Evolutionary conservation across 1,140 invertebrate species (phyloP), one percentile per base, ranked within the genome.

Genomic region (Pantala flavescens): DNA sequence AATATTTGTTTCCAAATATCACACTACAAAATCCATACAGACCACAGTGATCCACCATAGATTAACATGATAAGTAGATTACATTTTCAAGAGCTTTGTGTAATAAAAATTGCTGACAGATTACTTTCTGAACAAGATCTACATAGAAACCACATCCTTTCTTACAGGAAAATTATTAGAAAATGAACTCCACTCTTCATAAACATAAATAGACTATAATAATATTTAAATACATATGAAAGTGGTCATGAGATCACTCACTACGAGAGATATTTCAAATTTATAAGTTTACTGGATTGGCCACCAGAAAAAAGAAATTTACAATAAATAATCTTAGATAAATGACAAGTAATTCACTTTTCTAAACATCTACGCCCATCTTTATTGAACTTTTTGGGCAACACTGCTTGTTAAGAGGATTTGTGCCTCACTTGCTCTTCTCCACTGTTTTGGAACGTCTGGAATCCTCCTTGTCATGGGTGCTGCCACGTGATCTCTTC

Each of bases 391-490:
- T 63, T 63, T 21, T 21, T 63, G 49, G 49, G n/a, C 14, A 63
- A 63, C 28, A 36, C 28, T 63, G 49, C 49, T 63, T 16, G 16
- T 63, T 63, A 63, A 63, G 49, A 63, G 49, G 49, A 63, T 63
- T 63, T 63, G 49, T 63, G 49, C 70, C 23, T 43, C 74, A 63
- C 49, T 63, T 75, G 28, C 71, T 76, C 24, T 23, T 23, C 24
- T n/a, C 76, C 43, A 28, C 55, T 55, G 24, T 74, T 80, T 80
- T 79, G 78, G 84, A 81, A 82, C 83, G 78, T 81, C 79, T 74
- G 84, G 82, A 77, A 75, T 84, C 75, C 82, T 81, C 72, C 81
- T 83, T 74, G 82, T 78, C 36, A 79, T 78, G 74, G 80, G 75
- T 63, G 76, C 42, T 76, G 23, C 71, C 71, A 19, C 23, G 23